phyloP scores from a whole-genome alignment of 2,113 vertebrate genomes.

The Acanthochromis polyacanthus region DNA sequence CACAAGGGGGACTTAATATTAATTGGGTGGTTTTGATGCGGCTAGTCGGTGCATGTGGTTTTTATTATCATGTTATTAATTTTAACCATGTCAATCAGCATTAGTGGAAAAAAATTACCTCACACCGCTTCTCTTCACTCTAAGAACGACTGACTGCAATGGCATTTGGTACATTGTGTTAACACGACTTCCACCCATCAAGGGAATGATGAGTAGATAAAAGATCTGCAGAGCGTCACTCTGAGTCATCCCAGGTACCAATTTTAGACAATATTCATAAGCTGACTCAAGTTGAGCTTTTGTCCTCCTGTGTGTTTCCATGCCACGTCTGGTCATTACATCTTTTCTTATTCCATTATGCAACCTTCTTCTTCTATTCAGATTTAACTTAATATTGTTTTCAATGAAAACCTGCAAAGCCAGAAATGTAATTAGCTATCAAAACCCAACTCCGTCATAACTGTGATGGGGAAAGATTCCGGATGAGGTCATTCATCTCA shows the following conservation, averaged over 20 bases:
- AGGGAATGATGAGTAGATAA: neutral
- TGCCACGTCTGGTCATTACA: neutral
- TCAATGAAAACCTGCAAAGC: neutral
- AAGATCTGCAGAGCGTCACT: neutral
- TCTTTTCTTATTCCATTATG: neutral
- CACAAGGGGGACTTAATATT: too few relatives aligned
- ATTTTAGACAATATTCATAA: slow-evolving; percentile 7
- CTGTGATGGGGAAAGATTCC: neutral
- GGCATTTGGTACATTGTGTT: slow-evolving; percentile 1
- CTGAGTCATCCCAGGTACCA: slow-evolving; percentile 7
- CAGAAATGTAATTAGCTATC: neutral
- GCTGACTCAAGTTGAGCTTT: slow-evolving; percentile 16
- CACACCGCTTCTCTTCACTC: neutral
- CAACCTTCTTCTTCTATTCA: neutral
- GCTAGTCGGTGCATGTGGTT: too few relatives aligned
- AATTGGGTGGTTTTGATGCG: too few relatives aligned
- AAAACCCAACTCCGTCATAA: slow-evolving; percentile 1
- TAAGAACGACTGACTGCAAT: neutral
- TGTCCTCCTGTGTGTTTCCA: neutral
- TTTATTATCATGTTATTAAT: neutral
- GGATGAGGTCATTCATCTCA: slow-evolving; percentile 16
- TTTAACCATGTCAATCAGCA: neutral
- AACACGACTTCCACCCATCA: slow-evolving; percentile 12
- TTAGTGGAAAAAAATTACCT: neutral
- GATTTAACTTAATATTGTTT: neutral